These are phyloP conservation scores for Globicephala melas DNA, from an alignment of 2,113 vertebrate species.

Conservation along the genomic window DNA sequence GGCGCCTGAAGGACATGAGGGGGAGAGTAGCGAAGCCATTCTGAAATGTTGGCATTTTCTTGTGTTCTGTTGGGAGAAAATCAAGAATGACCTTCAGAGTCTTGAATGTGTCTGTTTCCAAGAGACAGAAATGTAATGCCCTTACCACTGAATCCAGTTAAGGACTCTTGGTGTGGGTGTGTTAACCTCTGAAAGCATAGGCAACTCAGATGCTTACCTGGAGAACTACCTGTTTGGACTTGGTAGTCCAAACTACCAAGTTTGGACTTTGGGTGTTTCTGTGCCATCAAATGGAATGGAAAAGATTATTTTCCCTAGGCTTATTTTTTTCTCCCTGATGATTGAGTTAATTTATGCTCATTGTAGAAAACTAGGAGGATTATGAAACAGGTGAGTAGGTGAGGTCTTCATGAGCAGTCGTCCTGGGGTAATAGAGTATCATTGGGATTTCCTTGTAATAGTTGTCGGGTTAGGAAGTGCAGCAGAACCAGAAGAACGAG, in stretches of 20 bases:
- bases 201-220: background rate
- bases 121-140: background rate
- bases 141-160: background rate
- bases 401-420: background rate
- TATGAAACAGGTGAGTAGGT: constrained; percentile 37
- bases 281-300: background rate
- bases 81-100: background rate
- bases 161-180: background rate
- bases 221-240: background rate
- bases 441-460: background rate
- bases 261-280: background rate
- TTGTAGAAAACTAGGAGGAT: constrained; percentile 28
- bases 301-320: background rate
- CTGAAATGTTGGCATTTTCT: background rate
- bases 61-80: background rate
- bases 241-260: background rate
- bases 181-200: background rate
- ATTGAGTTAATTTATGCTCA: constrained; percentile 14
- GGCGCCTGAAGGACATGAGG: background rate
- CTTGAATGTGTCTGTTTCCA: background rate
- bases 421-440: constrained; percentile 13
- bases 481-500: constrained; percentile 48
- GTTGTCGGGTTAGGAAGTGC: background rate
- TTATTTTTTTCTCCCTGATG: background rate
- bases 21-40: background rate